Evolutionary conservation across 1,140 invertebrate genomes (phyloP), one percentile per base, ranked within the genome.

Genomic region (Bombyx mandarina): DNA sequence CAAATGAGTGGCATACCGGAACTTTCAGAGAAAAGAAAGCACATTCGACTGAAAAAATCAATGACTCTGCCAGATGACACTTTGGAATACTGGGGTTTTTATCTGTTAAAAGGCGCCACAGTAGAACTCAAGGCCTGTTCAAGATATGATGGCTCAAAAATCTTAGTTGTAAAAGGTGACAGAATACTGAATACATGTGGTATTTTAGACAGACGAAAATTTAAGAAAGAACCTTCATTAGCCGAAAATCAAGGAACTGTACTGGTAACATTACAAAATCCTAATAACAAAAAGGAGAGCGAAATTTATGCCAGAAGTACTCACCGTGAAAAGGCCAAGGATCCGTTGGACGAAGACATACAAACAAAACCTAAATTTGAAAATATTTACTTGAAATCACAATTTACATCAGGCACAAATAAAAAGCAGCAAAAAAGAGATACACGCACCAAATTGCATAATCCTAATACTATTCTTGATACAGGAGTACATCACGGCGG

Each of bases 21-120:
- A 85, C 86, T 93, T 43, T 92, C 93, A 22, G 88, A 89, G 7
- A 91, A 91, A 61, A 90, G 90, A 45, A 95, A 94, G 82, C 93
- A 94, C 72, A 92, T 95, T 65, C 88, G 91, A 61, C 86, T 96
- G 69, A 93, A 92, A 70, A 95, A 96, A 73, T 94, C 93, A 49
- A 94, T 96, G 92, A 91, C 84, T 8, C 80, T 96, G 63, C 93
- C 94, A 1, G 95, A 96, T 83, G 95, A 96, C 71, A 94, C 94
- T 26, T 87, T 96, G 45, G 94, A 96, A 79, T 96, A 96, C 82
- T 96, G 94, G 94, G 94, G 95, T 26, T 97, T 96, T 88, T 96
- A 94, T 86, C 79, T 97, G 10, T 89, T 94, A 26, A 90, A 91
- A 77, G 94, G 94, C 12, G 93, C 94, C 9, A 91, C 89, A 10